Evolutionary conservation across 2,113 vertebrate genomes (phyloP), one percentile per base, ranked within the genome.

Genomic region (Chloebia gouldiae): DNA sequence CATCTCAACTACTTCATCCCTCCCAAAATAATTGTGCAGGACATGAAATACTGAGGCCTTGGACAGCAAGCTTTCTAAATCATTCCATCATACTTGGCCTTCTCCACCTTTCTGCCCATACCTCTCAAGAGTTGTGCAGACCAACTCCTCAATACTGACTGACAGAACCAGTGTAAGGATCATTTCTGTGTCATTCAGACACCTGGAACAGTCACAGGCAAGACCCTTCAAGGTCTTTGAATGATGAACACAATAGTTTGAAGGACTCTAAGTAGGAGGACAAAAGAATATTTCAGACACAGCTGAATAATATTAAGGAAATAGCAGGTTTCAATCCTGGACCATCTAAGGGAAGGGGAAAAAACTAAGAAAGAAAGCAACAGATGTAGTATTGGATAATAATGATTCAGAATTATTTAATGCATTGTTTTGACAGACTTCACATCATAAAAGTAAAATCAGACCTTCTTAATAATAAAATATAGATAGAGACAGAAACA

Each of bases 371-470:
- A 81, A 91, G 47, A 0, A 95, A 79, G 84, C 23, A 97, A 76
- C 61, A 90, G 83, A 97, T 37, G 49, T 90, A 96, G 69, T 90
- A 96, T 44, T 96, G 63, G 79, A 96, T 98, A 91, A 96, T 93
- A 93, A 95, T 92, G 92, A 97, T 90, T 96, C 86, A 87, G 88
- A 97, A 97, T 97, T 95, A 95, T 96, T 98, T 97, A 98, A 97
- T 98, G 96, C 95, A 97, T 94, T 98, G 96, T 98, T 98, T 98
- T 98, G 97, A 98, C 97, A 98, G 96, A 93, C 75, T 96, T 97
- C 96, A 97, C 79, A 81, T 97, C 90, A 95, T 79, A 96, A 95
- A 96, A 96, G 91, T 96, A 97, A 97, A 96, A 97, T 90, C 94
- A 97, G 96, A 91, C 60, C 81, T 86, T 96, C 93, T 96, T 96